A percentile compares a stretch with the other conserved stretches of the same genome.
These are phyloP conservation scores for Pollenia griseotomentosa DNA, from an alignment of 2,888 invertebrate genomes.

Conservation along the genomic window DNA sequence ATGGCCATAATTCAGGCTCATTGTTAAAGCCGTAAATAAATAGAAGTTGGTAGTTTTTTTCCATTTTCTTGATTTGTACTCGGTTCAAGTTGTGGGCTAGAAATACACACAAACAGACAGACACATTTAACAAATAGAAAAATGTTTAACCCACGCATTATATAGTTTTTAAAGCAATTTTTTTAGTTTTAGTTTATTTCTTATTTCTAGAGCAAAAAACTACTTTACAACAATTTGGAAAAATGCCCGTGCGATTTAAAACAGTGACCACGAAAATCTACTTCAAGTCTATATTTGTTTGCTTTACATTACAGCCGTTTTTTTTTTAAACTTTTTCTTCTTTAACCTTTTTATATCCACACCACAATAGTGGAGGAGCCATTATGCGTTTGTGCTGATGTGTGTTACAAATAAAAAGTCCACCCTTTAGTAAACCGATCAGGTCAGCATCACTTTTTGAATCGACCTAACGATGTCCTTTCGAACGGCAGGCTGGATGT, in stretches of 20 bases:
- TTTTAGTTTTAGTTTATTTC: conserved; percentile 37
- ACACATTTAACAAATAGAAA: conserved; percentile 25
- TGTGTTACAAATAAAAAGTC: too few relatives aligned
- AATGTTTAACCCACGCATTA: conserved; percentile 68
- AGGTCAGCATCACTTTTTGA: too few relatives aligned
- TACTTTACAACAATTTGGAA: conserved; percentile 41
- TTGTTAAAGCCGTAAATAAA: conserved; percentile 64
- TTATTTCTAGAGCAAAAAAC: conserved; percentile 21
- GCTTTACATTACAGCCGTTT: conserved; percentile 16
- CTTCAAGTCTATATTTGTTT: conserved; percentile 33
- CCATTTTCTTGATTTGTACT: background rate
- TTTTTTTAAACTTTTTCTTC: background rate
- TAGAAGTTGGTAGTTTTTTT: conserved; percentile 37
- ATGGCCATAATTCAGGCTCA: conserved; percentile 60
- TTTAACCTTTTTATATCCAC: background rate
- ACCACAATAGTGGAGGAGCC: too few relatives aligned
- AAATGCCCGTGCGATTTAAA: conserved; percentile 13
- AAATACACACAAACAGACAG: background rate
- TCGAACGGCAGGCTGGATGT: too few relatives aligned
- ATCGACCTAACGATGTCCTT: too few relatives aligned
- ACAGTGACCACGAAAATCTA: conserved; percentile 50
- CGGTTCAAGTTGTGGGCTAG: conserved; percentile 39
- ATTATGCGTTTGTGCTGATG: too few relatives aligned
- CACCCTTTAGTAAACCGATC: too few relatives aligned
- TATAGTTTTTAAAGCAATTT: conserved; percentile 60